Evolutionary conservation across 2,113 vertebrate species (phyloP).

Genomic region (Anser cygnoides): DNA sequence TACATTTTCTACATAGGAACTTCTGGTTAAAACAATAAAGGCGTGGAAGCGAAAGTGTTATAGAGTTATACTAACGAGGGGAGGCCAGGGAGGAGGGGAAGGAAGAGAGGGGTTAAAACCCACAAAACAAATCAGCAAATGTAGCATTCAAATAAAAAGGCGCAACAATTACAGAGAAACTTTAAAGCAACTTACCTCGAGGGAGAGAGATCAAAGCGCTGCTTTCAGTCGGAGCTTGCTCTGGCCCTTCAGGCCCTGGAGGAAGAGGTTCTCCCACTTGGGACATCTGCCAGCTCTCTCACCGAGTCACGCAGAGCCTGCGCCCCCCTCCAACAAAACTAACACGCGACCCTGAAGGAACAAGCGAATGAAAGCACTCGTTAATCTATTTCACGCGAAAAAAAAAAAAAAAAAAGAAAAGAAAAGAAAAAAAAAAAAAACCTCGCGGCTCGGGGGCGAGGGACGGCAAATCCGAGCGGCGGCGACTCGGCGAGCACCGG

Average conservation of each 20-base stretch:
- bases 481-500: not conserved
- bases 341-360: constrained; percentile 76
- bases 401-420: not conserved
- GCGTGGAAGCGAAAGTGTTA: not conserved
- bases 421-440: not conserved
- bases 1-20: not conserved
- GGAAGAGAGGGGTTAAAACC: not conserved
- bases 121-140: not conserved
- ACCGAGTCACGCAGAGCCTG: constrained; percentile 30
- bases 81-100: not conserved
- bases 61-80: not conserved
- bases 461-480: not conserved
- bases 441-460: constrained; percentile 21
- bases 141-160: not conserved
- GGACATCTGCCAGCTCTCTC: constrained; percentile 92
- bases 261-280: constrained; percentile 82
- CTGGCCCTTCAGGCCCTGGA: constrained; percentile 85
- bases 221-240: constrained; percentile 76
- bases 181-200: constrained; percentile 80
- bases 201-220: constrained; percentile 77
- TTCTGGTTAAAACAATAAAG: not conserved
- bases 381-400: constrained; percentile 32
- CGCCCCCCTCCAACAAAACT: constrained; percentile 60
- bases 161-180: constrained; percentile 27
- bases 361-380: constrained; percentile 45